phyloP scores from a whole-genome alignment of 1,140 invertebrate species.

The Drosophila kanapiae region DNA sequence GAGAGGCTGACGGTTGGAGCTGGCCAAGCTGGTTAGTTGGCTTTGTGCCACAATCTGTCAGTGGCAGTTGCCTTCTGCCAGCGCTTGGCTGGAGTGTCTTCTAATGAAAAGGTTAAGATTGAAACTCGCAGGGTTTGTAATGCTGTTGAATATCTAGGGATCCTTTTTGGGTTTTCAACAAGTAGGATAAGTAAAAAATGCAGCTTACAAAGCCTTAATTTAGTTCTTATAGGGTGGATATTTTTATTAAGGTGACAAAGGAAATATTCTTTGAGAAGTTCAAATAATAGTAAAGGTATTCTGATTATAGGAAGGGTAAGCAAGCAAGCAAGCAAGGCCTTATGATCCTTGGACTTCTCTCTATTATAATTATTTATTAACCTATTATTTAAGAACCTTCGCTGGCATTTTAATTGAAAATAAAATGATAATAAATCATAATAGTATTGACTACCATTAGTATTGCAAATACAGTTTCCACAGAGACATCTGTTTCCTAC shows the following conservation, averaged over 20 bases:
- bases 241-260: background rate
- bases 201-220: background rate
- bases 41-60: constrained; percentile 18
- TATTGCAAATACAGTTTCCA: background rate
- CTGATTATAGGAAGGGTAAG: background rate
- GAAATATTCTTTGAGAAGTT: background rate
- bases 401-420: background rate
- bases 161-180: constrained; percentile 6
- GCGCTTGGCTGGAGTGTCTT: constrained; percentile 11
- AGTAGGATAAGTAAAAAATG: background rate
- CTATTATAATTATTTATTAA: too few relatives aligned
- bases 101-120: constrained; percentile 40
- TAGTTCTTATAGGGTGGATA: background rate
- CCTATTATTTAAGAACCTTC: background rate
- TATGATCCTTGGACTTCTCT: too few relatives aligned
- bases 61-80: background rate
- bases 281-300: background rate
- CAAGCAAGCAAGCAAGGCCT: too few relatives aligned
- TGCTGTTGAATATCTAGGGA: background rate
- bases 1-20: constrained; percentile 8
- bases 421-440: background rate
- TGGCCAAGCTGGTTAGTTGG: constrained; percentile 16
- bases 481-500: background rate
- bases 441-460: background rate
- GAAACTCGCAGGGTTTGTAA: background rate